Evolutionary conservation across 2,888 invertebrate species (phyloP).

Genomic region (Campaea margaritaria): DNA sequence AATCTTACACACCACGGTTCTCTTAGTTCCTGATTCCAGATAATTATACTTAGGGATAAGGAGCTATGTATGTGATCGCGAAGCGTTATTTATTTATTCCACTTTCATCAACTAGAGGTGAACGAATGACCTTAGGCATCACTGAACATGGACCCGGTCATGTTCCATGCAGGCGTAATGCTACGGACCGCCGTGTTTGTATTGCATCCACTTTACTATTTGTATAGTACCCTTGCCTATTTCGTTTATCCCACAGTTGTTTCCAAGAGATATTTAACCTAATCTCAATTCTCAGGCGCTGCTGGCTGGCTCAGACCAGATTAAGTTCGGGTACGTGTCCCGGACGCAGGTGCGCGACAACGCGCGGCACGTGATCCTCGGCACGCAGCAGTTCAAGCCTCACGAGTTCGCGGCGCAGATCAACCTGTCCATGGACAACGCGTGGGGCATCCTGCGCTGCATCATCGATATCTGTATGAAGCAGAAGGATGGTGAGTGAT

Average conservation of each 20-base stretch:
- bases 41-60: too few relatives aligned
- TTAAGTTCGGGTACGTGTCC: conserved; percentile 99
- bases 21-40: too few relatives aligned
- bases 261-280: neutral
- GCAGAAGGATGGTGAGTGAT: conserved; percentile 93
- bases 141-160: too few relatives aligned
- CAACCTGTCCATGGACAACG: conserved; percentile 99
- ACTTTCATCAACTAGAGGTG: too few relatives aligned
- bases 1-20: too few relatives aligned
- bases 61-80: too few relatives aligned
- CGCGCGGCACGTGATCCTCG: conserved; percentile 97
- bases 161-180: too few relatives aligned
- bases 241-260: neutral
- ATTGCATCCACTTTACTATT: too few relatives aligned
- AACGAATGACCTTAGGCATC: too few relatives aligned
- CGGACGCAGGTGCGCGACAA: conserved; percentile 97
- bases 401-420: conserved; percentile 99
- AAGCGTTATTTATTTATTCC: too few relatives aligned
- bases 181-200: too few relatives aligned
- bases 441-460: conserved; percentile 99
- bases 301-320: conserved; percentile 97
- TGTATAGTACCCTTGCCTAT: too few relatives aligned
- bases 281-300: conserved; percentile 86
- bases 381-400: conserved; percentile 99
- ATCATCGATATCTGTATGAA: conserved; percentile 99